Conservation (phyloP, 2,888 invertebrate genomes). For the Lydus trimaculatus region DNA sequence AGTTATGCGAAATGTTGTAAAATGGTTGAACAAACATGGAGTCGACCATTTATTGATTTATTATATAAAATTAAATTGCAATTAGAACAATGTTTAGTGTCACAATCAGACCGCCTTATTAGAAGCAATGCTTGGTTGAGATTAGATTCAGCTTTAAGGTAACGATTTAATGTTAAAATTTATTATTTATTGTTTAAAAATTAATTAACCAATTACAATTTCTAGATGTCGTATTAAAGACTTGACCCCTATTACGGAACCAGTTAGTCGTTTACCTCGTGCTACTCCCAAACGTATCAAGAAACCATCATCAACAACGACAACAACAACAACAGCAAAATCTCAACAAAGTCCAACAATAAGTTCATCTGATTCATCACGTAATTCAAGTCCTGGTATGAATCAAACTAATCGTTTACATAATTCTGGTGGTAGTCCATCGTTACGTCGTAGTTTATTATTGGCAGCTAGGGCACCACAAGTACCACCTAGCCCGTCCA, state of each 20-base stretch:
- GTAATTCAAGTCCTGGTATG: slow-evolving; percentile 71
- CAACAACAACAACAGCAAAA: slow-evolving; percentile 47
- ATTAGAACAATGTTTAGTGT: slow-evolving; percentile 74
- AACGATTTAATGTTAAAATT: background rate
- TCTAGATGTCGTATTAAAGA: slow-evolving; percentile 70
- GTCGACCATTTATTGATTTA: slow-evolving; percentile 58
- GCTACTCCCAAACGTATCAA: slow-evolving; percentile 45
- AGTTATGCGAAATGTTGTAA: slow-evolving; percentile 69
- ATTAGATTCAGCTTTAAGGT: slow-evolving; percentile 63
- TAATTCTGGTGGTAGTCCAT: slow-evolving; percentile 55
- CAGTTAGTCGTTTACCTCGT: slow-evolving; percentile 50
- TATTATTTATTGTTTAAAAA: too few relatives aligned
- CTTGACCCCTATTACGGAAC: slow-evolving; percentile 62
- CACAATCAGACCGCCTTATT: slow-evolving; percentile 72
- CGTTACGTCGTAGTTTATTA: slow-evolving; percentile 62
- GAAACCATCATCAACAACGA: slow-evolving; percentile 54
- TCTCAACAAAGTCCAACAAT: slow-evolving; percentile 56
- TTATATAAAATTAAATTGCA: slow-evolving; percentile 70
- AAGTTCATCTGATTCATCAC: slow-evolving; percentile 67
- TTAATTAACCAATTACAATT: slow-evolving; percentile 15
- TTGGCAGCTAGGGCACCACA: slow-evolving; percentile 65
- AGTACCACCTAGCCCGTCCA: slow-evolving; percentile 62
- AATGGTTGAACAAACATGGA: slow-evolving; percentile 54
- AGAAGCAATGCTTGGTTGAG: slow-evolving; percentile 71
- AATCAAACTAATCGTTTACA: slow-evolving; percentile 44